A percentile compares a stretch with the other conserved stretches of the same genome.
These are phyloP conservation scores for Delphinapterus leucas DNA, from an alignment of 2,113 vertebrate genomes.

Conservation along the genomic window DNA sequence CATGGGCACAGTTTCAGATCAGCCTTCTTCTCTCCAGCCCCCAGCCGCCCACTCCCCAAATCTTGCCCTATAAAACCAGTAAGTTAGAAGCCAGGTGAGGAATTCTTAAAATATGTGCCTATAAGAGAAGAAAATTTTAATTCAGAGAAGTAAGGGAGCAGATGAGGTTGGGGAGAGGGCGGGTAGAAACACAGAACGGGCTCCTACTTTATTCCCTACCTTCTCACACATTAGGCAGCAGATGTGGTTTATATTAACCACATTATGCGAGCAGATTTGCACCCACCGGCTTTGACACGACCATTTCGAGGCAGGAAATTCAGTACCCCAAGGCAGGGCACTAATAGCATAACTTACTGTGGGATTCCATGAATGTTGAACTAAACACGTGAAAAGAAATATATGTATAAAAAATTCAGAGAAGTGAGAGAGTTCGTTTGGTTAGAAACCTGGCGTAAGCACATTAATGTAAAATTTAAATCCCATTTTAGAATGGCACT, in stretches of 20 bases:
- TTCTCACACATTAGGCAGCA: background rate
- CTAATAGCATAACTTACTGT: background rate
- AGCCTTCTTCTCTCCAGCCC: fast-evolving
- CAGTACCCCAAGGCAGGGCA: background rate
- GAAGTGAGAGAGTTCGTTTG: background rate
- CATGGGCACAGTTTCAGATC: background rate
- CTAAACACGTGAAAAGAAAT: background rate
- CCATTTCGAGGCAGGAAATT: background rate
- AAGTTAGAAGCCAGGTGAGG: background rate
- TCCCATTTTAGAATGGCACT: background rate
- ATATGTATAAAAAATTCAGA: background rate
- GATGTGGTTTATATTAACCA: background rate
- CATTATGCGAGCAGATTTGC: background rate
- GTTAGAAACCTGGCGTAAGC: background rate
- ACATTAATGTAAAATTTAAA: background rate
- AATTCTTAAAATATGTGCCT: background rate
- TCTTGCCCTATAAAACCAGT: background rate
- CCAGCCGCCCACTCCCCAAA: background rate
- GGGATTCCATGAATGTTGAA: background rate
- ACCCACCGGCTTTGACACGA: background rate
- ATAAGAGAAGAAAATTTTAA: conserved; percentile 16
- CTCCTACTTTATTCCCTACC: background rate
- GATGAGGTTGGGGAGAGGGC: background rate
- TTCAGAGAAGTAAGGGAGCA: background rate
- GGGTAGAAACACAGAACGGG: background rate